These are phyloP conservation scores for Nibea albiflora DNA, from an alignment of 2,113 vertebrate species.

Conservation along the genomic window DNA sequence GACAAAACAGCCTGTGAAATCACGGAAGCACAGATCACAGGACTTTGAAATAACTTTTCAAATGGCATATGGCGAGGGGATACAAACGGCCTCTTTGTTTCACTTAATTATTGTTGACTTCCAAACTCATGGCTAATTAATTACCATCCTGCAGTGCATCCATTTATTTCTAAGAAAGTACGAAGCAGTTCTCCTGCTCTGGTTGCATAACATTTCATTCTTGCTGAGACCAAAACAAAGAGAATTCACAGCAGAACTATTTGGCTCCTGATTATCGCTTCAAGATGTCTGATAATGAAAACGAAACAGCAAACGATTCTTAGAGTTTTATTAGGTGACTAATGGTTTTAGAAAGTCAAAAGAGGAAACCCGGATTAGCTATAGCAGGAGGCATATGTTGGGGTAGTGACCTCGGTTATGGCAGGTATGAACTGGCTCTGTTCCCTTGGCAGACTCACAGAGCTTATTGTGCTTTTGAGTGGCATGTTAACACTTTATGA, in stretches of 20 bases:
- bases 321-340: constrained; percentile 60
- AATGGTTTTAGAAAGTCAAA: constrained; percentile 53
- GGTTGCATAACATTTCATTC: constrained; percentile 42
- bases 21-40: background rate
- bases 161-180: constrained; percentile 24
- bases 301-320: constrained; percentile 24
- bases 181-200: background rate
- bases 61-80: background rate
- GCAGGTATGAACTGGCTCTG: constrained; percentile 23
- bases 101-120: constrained; percentile 22
- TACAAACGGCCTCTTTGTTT: constrained; percentile 19
- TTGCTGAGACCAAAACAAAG: constrained; percentile 41
- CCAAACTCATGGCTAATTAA: constrained; percentile 18
- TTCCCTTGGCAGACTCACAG: constrained; percentile 15
- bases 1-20: background rate
- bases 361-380: constrained; percentile 53
- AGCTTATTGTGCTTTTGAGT: constrained; percentile 58
- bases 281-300: constrained; percentile 67
- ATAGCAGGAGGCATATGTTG: constrained; percentile 8
- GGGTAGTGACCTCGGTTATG: constrained; percentile 40
- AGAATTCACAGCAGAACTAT: constrained; percentile 25
- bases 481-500: constrained; percentile 64
- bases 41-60: background rate
- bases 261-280: constrained; percentile 56
- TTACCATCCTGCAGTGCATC: background rate